A percentile compares a stretch with the other conserved stretches of the same genome.
Evolutionary conservation across 2,888 invertebrate species (phyloP).

Genomic region (Matsumyia berberina): DNA sequence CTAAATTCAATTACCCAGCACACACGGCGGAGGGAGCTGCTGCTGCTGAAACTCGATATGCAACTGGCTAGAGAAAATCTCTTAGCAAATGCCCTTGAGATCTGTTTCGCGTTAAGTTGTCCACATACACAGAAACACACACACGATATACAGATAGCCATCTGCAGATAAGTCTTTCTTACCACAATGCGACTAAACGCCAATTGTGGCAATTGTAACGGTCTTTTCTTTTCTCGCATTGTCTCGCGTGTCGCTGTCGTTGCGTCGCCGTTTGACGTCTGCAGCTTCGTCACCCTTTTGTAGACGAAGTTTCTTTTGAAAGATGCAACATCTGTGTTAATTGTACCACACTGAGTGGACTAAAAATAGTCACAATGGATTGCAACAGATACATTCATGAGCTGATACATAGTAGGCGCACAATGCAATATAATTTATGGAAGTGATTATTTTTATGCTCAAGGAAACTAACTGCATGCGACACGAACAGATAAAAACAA

Average conservation of each 20-base stretch:
- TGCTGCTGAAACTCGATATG: conserved; percentile 49
- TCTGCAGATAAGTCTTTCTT: conserved; percentile 63
- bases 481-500: conserved; percentile 53
- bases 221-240: conserved; percentile 33
- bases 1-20: conserved; percentile 58
- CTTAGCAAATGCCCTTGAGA: conserved; percentile 67
- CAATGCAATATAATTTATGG: conserved; percentile 71
- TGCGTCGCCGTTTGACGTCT: conserved; percentile 42
- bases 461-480: conserved; percentile 73
- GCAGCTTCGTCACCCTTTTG: conserved; percentile 67
- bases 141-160: conserved; percentile 45
- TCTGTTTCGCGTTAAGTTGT: conserved; percentile 51
- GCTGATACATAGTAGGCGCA: conserved; percentile 48
- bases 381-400: conserved; percentile 30
- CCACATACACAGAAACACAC: conserved; percentile 3
- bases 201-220: conserved; percentile 61
- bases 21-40: neutral
- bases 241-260: conserved; percentile 31
- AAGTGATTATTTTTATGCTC: conserved; percentile 70
- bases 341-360: conserved; percentile 56
- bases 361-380: conserved; percentile 60
- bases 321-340: conserved; percentile 62
- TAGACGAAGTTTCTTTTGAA: conserved; percentile 21
- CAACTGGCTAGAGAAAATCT: conserved; percentile 29
- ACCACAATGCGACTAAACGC: conserved; percentile 58